Evolutionary conservation across 2,113 vertebrate species (phyloP), one percentile per base, ranked within the genome.

Genomic region (Pygathrix nemaeus): DNA sequence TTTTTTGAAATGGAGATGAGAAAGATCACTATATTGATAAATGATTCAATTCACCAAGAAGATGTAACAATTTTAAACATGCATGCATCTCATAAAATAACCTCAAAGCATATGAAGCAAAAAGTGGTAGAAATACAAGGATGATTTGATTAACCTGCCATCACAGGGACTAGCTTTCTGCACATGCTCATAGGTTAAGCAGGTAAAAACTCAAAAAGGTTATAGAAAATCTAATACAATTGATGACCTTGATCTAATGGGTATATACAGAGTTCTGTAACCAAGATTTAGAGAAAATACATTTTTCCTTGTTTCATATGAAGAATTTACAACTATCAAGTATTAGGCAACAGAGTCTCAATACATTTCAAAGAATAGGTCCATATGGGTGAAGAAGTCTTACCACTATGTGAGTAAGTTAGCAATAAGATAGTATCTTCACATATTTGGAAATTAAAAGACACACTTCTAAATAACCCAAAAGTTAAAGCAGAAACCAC

Each of bases 401-500:
- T 88, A 59, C 16, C 4, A 48, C 3, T 84, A 35, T 85, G 64
- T 79, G 55, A 73, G 27, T 75, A 80, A 95, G 80, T 87, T 88
- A 88, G 93, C 82, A 48, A 70, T 84, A 94, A 57, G n/a, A 57
- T 80, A 88, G 2, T 61, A 17, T 79, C 43, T 93, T 88, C 30
- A 50, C 21, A 35, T 79, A 64, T 90, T 88, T 97, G 55, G 86
- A 88, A 95, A 78, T 88, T 57, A 32, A 93, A 84, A 93, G 59
- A 76, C 27, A 72, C 0, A 70, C 16, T 96, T 97, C 68, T 93
- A 52, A 76, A n/a, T 79, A 87, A 73, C 45, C 21, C 86, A 55
- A 55, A 82, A 87, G 76, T 80, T 87, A 86, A 79, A 95, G 45
- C 32, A 75, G 86, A 91, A 96, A 83, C 93, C 97, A 97, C 95